These are phyloP conservation scores for Morinoia aosen DNA, from an alignment of 2,888 invertebrate genomes.

Conservation along the genomic window DNA sequence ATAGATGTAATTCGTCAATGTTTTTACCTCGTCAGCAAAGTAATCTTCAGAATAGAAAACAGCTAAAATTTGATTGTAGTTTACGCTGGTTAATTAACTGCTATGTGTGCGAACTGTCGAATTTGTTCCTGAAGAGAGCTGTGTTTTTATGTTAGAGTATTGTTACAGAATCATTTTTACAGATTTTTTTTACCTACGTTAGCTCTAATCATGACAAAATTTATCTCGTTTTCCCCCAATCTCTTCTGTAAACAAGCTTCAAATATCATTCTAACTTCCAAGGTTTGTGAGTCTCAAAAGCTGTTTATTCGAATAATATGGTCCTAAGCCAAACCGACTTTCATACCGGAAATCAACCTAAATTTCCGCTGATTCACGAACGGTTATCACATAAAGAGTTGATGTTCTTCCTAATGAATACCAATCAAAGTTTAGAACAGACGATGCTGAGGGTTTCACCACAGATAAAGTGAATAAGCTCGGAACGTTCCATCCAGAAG, in stretches of 20 bases:
- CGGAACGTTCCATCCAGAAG: background rate
- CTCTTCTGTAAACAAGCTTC: background rate
- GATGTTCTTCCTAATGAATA: background rate
- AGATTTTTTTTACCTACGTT: background rate
- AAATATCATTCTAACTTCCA: background rate
- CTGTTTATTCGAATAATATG: background rate
- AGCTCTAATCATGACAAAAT: background rate
- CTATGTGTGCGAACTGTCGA: background rate
- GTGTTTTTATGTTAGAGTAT: background rate
- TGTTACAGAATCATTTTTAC: background rate
- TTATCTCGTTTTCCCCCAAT: background rate
- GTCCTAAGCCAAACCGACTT: background rate
- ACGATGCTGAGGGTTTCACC: background rate
- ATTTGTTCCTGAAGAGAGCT: background rate
- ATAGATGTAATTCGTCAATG: background rate
- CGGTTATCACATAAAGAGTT: background rate
- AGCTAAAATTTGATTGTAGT: background rate
- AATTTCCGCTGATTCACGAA: background rate
- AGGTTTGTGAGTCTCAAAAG: background rate
- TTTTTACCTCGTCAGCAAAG: background rate
- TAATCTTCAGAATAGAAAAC: background rate
- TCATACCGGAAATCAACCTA: slow-evolving; percentile 2
- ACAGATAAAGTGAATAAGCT: background rate
- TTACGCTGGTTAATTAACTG: background rate
- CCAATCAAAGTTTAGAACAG: background rate